phyloP scores from a whole-genome alignment of 2,888 invertebrate genomes.

The Meganola albula region DNA sequence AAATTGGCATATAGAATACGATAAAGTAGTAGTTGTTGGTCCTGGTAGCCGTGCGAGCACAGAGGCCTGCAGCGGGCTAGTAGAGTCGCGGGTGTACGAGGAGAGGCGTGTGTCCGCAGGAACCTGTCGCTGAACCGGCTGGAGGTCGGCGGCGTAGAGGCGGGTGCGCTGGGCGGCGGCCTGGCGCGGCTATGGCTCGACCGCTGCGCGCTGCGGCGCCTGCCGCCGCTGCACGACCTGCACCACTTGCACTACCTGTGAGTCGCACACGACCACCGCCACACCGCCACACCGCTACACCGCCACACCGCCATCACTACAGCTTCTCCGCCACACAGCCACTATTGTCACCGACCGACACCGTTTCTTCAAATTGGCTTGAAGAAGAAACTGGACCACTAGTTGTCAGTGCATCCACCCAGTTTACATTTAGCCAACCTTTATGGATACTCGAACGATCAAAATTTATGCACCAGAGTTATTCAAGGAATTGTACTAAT shows the following conservation, averaged over 20 bases:
- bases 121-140: slow-evolving; percentile 87
- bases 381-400: no score
- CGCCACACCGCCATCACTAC: background rate
- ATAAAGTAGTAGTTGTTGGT: no score
- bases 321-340: background rate
- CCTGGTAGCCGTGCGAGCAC: no score
- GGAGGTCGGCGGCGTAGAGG: slow-evolving; percentile 80
- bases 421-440: no score
- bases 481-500: no score
- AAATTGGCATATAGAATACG: no score
- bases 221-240: slow-evolving; percentile 74
- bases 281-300: background rate
- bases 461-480: no score
- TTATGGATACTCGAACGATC: no score
- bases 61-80: no score
- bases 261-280: slow-evolving; percentile 42
- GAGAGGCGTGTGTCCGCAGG: slow-evolving; percentile 66
- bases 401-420: no score
- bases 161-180: slow-evolving; percentile 78
- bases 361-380: no score
- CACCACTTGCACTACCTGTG: slow-evolving; percentile 78
- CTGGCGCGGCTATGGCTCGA: slow-evolving; percentile 82
- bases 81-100: background rate
- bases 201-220: slow-evolving; percentile 75
- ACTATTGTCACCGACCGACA: background rate